These are phyloP conservation scores for Procambarus clarkii DNA, from an alignment of 1,140 invertebrate genomes.

Conservation along the genomic window DNA sequence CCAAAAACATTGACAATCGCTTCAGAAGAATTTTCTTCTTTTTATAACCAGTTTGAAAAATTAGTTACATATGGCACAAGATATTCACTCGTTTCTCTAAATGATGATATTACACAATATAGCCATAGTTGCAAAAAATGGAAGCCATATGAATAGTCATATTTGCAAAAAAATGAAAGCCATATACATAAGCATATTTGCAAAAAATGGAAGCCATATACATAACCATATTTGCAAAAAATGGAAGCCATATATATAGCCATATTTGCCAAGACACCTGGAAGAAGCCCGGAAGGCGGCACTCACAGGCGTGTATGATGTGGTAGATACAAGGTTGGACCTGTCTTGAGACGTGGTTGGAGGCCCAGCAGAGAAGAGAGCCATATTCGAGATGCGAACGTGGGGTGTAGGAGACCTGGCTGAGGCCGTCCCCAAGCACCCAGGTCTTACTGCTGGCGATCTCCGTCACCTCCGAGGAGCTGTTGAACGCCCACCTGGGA, in stretches of 20 bases:
- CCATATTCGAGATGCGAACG: conserved; percentile 79
- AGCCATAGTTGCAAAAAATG: too few relatives aligned
- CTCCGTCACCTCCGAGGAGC: conserved; percentile 87
- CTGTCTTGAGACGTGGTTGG: conserved; percentile 86
- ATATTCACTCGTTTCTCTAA: too few relatives aligned
- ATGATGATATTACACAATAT: too few relatives aligned
- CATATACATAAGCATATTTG: background rate
- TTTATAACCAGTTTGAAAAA: too few relatives aligned
- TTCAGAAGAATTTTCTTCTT: too few relatives aligned
- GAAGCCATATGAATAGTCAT: too few relatives aligned
- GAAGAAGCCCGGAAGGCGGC: too few relatives aligned
- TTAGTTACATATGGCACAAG: too few relatives aligned
- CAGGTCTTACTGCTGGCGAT: conserved; percentile 79
- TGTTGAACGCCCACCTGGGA: conserved; percentile 89
- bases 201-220: too few relatives aligned
- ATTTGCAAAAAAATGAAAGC: too few relatives aligned
- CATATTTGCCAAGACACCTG: conserved; percentile 76
- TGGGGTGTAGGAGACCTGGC: conserved; percentile 73
- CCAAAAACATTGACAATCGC: too few relatives aligned
- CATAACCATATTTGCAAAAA: too few relatives aligned
- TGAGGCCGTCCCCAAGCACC: background rate
- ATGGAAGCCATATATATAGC: conserved; percentile 75
- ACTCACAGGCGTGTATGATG: conserved; percentile 83
- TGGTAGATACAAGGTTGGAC: conserved; percentile 87
- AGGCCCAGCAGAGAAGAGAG: conserved; percentile 86